These are phyloP conservation scores for Mesembrinibis cayennensis DNA, from an alignment of 2,113 vertebrate species.

Conservation along the genomic window DNA sequence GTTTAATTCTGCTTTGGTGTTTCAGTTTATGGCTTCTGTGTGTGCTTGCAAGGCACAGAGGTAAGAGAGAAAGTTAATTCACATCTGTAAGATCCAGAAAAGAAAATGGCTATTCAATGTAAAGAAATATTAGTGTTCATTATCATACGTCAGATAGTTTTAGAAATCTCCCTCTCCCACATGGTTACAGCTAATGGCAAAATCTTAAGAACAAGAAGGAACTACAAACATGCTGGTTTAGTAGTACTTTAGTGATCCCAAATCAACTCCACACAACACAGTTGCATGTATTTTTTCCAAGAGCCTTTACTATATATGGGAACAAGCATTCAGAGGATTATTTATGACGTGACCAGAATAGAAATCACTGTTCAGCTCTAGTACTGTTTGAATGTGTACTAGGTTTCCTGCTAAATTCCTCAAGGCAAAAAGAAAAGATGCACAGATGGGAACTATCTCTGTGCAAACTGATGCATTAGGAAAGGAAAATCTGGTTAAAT, in stretches of 20 bases:
- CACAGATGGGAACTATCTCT: slow-evolving; percentile 21
- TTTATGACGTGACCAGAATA: slow-evolving; percentile 39
- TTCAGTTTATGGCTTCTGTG: neutral
- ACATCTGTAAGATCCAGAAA: neutral
- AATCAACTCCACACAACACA: slow-evolving; percentile 20
- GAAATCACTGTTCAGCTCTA: slow-evolving; percentile 13
- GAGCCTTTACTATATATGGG: slow-evolving; percentile 10
- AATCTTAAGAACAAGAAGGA: neutral
- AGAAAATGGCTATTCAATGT: neutral
- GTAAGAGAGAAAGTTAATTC: slow-evolving; percentile 23
- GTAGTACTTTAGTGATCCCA: neutral
- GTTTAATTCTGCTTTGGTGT: neutral
- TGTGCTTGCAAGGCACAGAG: neutral
- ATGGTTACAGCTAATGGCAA: neutral
- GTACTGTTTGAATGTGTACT: neutral
- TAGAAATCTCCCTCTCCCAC: neutral
- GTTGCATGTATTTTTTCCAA: slow-evolving; percentile 7
- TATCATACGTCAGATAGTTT: neutral
- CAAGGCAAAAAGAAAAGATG: slow-evolving; percentile 1
- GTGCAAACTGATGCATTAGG: neutral
- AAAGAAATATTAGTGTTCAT: neutral
- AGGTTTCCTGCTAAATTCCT: slow-evolving; percentile 23
- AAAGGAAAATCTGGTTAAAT: slow-evolving; percentile 14
- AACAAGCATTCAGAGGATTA: slow-evolving; percentile 28
- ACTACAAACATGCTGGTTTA: neutral